phyloP scores from a whole-genome alignment of 2,113 vertebrate genomes.

The Chionis minor region DNA sequence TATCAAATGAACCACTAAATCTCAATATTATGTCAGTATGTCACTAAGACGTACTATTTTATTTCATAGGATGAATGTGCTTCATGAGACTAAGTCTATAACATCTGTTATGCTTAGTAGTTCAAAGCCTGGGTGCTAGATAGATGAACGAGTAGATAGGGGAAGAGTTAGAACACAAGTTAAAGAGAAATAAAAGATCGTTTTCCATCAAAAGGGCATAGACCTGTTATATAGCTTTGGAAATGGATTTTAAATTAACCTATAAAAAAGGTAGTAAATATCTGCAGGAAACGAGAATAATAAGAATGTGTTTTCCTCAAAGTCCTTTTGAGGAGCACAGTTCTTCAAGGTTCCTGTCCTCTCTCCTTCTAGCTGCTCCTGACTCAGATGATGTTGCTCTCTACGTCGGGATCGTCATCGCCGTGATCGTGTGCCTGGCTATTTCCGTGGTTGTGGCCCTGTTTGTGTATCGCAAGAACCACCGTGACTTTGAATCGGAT shows the following conservation, averaged over 20 bases:
- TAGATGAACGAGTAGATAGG: slow-evolving; percentile 6
- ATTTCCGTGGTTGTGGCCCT: slow-evolving; percentile 88
- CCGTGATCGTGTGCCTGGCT: slow-evolving; percentile 92
- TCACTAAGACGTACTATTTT: background rate
- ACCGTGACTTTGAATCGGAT: slow-evolving; percentile 92
- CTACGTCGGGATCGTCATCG: slow-evolving; percentile 91
- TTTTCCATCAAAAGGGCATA: slow-evolving; percentile 54
- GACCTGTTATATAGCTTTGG: slow-evolving; percentile 57
- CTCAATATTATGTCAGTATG: background rate
- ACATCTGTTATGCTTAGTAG: background rate
- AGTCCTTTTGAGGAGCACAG: background rate
- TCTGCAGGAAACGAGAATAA: slow-evolving; percentile 25
- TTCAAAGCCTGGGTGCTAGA: background rate
- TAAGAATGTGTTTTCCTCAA: background rate
- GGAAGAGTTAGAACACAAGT: slow-evolving; percentile 20
- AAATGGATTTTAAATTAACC: slow-evolving; percentile 70
- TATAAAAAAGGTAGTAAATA: slow-evolving; percentile 66
- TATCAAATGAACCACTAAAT: background rate
- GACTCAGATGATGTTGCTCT: slow-evolving; percentile 91
- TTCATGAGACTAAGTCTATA: slow-evolving; percentile 14
- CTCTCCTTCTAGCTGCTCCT: slow-evolving; percentile 81
- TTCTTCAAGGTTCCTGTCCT: background rate
- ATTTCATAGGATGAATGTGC: background rate
- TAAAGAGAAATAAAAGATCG: slow-evolving; percentile 52
- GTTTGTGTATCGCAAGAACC: slow-evolving; percentile 94